phyloP scores from a whole-genome alignment of 1,140 invertebrate species.

The Drosophila pallidifrons region DNA sequence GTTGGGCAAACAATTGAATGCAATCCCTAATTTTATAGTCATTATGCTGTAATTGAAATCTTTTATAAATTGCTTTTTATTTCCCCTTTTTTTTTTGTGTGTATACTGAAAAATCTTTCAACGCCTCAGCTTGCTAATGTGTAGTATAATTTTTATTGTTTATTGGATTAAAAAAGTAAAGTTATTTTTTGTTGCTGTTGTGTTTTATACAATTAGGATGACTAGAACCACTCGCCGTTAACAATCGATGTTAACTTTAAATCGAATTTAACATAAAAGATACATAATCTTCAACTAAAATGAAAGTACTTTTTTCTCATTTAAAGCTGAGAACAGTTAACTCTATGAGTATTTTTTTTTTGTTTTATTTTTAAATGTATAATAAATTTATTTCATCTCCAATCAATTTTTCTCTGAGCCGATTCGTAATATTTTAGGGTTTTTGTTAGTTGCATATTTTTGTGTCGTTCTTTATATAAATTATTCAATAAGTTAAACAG shows the following conservation, averaged over 20 bases:
- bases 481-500: conserved; percentile 79
- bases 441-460: conserved; percentile 53
- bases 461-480: conserved; percentile 59
- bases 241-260: conserved; percentile 58
- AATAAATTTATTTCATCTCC: conserved; percentile 70
- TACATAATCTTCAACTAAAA: conserved; percentile 35
- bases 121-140: conserved; percentile 16
- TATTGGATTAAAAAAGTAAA: conserved; percentile 58
- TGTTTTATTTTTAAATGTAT: conserved; percentile 40
- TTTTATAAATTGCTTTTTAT: conserved; percentile 34
- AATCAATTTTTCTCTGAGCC: conserved; percentile 54
- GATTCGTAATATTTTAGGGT: conserved; percentile 71
- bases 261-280: conserved; percentile 61
- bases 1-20: conserved; percentile 35
- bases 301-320: conserved; percentile 31
- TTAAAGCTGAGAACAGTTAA: conserved; percentile 39
- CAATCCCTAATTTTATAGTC: conserved; percentile 19
- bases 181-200: conserved; percentile 33
- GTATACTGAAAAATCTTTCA: conserved; percentile 14
- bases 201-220: conserved; percentile 59
- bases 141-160: conserved; percentile 43
- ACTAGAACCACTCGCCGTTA: conserved; percentile 75
- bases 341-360: conserved; percentile 37
- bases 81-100: not conserved
- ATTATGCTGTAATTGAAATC: conserved; percentile 34